Conservation (phyloP, 2,888 invertebrate species). For the Pachycephus smyrnensis region DNA sequence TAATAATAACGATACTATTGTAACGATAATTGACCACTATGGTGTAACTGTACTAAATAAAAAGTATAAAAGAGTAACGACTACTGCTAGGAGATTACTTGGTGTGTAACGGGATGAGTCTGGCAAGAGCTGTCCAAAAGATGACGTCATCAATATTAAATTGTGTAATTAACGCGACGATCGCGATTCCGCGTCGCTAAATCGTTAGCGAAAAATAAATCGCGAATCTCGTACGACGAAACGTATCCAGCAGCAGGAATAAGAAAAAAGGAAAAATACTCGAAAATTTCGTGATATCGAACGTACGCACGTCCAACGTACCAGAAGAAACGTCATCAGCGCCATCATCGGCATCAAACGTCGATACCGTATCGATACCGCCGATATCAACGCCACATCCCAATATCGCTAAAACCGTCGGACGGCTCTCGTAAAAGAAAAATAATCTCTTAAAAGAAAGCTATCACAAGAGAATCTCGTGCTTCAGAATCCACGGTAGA, state of each 20-base stretch:
- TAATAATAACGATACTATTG: constrained; percentile 53
- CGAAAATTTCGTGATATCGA: background rate
- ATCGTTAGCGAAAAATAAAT: background rate
- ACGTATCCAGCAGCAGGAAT: background rate
- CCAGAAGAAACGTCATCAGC: background rate
- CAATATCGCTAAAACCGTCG: background rate
- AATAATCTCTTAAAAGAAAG: background rate
- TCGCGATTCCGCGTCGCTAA: background rate
- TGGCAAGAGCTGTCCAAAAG: background rate
- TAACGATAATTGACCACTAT: constrained; percentile 39
- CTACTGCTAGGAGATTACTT: background rate
- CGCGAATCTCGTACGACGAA: background rate
- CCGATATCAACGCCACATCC: background rate
- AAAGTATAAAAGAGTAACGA: constrained; percentile 25
- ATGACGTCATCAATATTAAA: background rate
- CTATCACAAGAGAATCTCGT: background rate
- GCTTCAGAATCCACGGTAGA: background rate
- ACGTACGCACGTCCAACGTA: background rate
- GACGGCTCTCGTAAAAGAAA: background rate
- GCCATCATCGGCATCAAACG: background rate
- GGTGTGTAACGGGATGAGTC: background rate
- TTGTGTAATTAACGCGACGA: background rate
- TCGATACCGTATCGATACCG: background rate
- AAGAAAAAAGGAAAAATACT: background rate
- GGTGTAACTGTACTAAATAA: constrained; percentile 39